Base-by-base conservation (phyloP, 1,140 invertebrate species). In the Macrobrachium nipponense region DNA sequence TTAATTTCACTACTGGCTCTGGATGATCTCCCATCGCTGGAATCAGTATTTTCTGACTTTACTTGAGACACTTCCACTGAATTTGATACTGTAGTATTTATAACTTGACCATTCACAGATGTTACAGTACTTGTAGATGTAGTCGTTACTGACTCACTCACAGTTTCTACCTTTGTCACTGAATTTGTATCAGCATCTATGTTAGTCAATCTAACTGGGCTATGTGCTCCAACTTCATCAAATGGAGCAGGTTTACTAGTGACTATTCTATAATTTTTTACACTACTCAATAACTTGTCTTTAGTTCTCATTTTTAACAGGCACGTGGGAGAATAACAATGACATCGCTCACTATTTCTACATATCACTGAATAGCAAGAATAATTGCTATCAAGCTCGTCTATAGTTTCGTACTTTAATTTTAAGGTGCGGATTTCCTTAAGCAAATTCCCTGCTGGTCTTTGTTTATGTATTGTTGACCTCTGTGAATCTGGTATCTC, bases 251-350 rank as follows among this genome's bases (percentile, higher is more conserved):
- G 88, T 36, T 89, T 87, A 59, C 83, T 87, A 36, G 88, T 88
- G 20, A 89, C 84, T 61, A 89, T 88, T 72, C 85, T 82, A 68
- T 88, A 88, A 64, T 88, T 89, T 62, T 85, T 88, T 20, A 87
- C 87, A 64, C 82, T 81, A 64, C 87, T 87, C 36, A 87, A 75
- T 60, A 89, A 66, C 64, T 82, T 85, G n/a, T 89, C 88, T 80
- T 84, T 87, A 27, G 80, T 86, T 36, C 68, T 64, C 27, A 23
- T 78, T 70, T 88, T 88, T 18, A 87, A 66, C 18, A 86, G 79
- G 72, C 89, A 89, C 36, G 81, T 27, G 15, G 89, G 86, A 59
- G 87, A 89, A 61, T 89, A 89, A 77, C 89, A 89, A 27, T 61
- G 59, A 51, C 80, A 80, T 15, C 81, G 64, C 6, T 80, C 73